phyloP scores from a whole-genome alignment of 2,888 invertebrate genomes.

The Trypoxylon attenuatum region DNA sequence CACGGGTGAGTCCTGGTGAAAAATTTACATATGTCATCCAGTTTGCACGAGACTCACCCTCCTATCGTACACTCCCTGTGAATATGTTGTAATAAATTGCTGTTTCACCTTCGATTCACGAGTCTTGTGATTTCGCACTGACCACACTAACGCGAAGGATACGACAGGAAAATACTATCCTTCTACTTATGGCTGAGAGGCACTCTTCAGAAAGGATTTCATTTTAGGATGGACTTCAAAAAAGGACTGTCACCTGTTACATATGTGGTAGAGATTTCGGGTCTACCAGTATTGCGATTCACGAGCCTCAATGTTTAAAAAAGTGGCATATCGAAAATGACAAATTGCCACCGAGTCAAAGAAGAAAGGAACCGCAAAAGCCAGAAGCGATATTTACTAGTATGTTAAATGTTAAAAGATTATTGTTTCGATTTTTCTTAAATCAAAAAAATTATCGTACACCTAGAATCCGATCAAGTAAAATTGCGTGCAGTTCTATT shows the following conservation, averaged over 20 bases:
- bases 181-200: neutral
- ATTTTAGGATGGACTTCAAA: constrained; percentile 48
- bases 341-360: constrained; percentile 76
- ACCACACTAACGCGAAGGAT: too few species aligned
- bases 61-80: neutral
- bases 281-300: constrained; percentile 79
- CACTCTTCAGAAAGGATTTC: constrained; percentile 18
- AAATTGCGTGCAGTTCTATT: constrained; percentile 1
- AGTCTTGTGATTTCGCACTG: too few species aligned
- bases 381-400: constrained; percentile 76
- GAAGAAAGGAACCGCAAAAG: constrained; percentile 76
- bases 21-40: constrained; percentile 25
- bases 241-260: constrained; percentile 76
- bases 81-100: constrained; percentile 8
- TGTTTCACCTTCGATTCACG: neutral
- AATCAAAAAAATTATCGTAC: neutral
- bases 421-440: neutral
- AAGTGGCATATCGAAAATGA: constrained; percentile 81
- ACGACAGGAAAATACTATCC: too few species aligned
- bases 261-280: constrained; percentile 83
- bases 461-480: constrained; percentile 2
- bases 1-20: constrained; percentile 52
- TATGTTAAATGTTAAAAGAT: constrained; percentile 57
- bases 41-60: constrained; percentile 12
- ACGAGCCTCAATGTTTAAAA: constrained; percentile 82